phyloP scores from a whole-genome alignment of 2,113 vertebrate genomes.

The Acrocephalus kingi region DNA sequence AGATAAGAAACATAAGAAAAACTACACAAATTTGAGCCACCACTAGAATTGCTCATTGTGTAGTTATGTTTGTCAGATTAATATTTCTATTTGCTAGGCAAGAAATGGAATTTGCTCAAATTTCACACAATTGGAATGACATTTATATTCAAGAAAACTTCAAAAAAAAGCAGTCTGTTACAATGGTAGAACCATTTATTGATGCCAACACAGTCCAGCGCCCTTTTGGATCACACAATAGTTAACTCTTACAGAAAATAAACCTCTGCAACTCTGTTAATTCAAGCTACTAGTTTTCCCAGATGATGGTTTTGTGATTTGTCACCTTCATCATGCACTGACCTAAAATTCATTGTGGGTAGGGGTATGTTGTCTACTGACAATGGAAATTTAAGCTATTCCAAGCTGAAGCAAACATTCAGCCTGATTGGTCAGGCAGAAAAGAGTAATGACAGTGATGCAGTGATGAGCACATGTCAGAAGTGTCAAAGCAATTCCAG shows the following conservation, averaged over 20 bases:
- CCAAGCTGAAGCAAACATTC: neutral
- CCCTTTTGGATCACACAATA: fast-evolving
- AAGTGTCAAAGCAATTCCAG: neutral
- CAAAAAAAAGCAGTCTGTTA: neutral
- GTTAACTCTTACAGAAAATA: neutral
- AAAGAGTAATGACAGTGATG: neutral
- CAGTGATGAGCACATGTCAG: neutral
- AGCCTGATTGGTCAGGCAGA: neutral
- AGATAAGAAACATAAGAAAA: neutral
- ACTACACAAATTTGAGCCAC: neutral
- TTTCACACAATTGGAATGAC: neutral
- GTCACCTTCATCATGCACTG: neutral
- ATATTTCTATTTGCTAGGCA: neutral
- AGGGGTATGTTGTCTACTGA: neutral
- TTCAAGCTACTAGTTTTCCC: neutral
- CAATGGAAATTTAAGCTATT: neutral
- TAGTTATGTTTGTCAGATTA: neutral
- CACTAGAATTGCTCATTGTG: neutral
- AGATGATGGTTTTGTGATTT: neutral
- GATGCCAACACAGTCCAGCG: neutral
- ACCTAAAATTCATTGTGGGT: neutral
- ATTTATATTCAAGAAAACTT: neutral
- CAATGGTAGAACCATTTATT: neutral
- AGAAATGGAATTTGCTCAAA: neutral
- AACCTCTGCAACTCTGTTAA: neutral